Percentiles rank a stretch among this genome's conserved stretches.
phyloP scores from a whole-genome alignment of 2,113 vertebrate species.

The Grantiella picta region DNA sequence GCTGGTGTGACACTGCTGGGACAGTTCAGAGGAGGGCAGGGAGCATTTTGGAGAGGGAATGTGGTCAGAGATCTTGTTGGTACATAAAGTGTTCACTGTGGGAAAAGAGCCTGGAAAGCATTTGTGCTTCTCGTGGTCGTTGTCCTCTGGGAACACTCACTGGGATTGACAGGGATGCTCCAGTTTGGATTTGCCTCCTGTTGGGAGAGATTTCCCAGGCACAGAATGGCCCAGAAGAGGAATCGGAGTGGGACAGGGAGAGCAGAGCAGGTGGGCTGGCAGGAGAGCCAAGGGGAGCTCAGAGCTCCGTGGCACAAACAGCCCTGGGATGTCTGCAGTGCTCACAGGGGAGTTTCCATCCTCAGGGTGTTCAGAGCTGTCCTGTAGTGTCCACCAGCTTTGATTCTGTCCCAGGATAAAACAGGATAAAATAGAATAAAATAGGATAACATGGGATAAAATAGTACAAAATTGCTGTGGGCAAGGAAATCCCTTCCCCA shows the following conservation, averaged over 20 bases:
- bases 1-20: background rate
- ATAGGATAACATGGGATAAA: too few relatives aligned
- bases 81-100: background rate
- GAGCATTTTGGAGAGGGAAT: background rate
- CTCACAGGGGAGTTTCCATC: background rate
- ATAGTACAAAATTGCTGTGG: too few relatives aligned
- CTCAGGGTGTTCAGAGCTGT: background rate
- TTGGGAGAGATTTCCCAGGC: background rate
- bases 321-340: background rate
- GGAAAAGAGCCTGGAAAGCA: background rate
- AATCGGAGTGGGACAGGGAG: background rate
- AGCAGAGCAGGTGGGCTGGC: background rate
- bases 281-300: background rate
- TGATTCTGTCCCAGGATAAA: background rate
- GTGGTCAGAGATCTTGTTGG: background rate
- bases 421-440: background rate
- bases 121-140: background rate
- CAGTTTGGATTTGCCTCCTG: background rate
- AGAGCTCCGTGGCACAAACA: background rate
- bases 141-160: background rate
- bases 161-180: background rate
- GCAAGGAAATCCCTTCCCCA: background rate
- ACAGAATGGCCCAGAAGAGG: background rate
- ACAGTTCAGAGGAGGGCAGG: background rate
- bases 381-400: background rate